Base-by-base conservation (phyloP, 2,888 invertebrate genomes). In the Pachymerium ferrugineum region DNA sequence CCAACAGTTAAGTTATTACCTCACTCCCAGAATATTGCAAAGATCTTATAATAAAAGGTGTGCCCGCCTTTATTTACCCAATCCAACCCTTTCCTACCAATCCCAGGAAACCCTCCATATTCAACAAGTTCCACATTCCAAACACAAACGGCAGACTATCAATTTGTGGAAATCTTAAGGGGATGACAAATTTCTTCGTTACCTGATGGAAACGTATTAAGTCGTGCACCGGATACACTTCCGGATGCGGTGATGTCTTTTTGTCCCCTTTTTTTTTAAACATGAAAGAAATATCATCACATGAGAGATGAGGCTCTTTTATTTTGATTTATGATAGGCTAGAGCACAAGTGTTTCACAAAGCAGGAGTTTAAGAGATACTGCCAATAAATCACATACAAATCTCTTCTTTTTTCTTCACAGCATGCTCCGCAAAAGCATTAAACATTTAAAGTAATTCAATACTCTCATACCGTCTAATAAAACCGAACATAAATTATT, bases 311-410 rank as follows among this genome's bases (percentile, higher is more conserved):
- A 62, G 62, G 25, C 28, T 62, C 62, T 62, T 62, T 62, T 28
- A 28, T 62, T 25, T 25, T 62, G 62, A 62, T 62, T 62, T 62
- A 62, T 62, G 62, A 62, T 62, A 62, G 62, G 25, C 62, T 62
- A 62, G 62, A 62, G 62, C 62, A 62, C 62, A 62, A 62, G 62
- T 62, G 62, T 62, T 62, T 62, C 62, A 62, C 62, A 62, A 62
- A 62, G 62, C 62, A 62, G 25, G 62, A 62, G 62, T 62, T 62
- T 62, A 62, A 28, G 62, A 62, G 62, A 62, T 62, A 62, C 62
- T 62, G 62, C 62, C 62, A 62, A 62, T 62, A 62, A 62, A 62
- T 62, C 62, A 62, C 28, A 62, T 28, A 62, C 38, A 62, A 54
- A 62, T 62, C 62, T 62, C 62, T 14, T 42, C 16, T 22, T 22